Evolutionary conservation across 2,113 vertebrate species (phyloP).

Genomic region (Coreoperca whiteheadi): DNA sequence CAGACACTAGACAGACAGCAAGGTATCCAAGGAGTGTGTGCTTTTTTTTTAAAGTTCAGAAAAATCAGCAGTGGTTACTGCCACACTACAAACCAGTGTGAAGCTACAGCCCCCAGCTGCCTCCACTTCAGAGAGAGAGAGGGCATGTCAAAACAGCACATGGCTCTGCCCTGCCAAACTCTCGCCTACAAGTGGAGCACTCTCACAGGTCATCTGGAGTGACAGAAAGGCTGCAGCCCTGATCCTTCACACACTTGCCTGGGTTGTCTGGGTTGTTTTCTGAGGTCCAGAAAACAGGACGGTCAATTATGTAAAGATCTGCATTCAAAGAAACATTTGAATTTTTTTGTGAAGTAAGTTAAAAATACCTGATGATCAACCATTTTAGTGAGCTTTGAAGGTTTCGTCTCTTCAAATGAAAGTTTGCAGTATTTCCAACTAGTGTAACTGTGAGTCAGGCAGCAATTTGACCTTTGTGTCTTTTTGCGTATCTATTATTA

Average conservation of each 20-base stretch:
- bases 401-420: not conserved
- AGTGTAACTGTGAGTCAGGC: not conserved
- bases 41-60: too few relatives aligned
- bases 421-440: not conserved
- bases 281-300: not conserved
- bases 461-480: not conserved
- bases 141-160: constrained; percentile 65
- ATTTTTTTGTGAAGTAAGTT: constrained; percentile 13
- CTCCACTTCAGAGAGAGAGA: constrained; percentile 56
- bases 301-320: not conserved
- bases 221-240: constrained; percentile 30
- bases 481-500: not conserved
- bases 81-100: constrained; percentile 46
- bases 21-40: constrained; percentile 15
- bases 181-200: constrained; percentile 35
- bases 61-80: constrained; percentile 15
- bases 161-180: constrained; percentile 41
- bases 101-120: constrained; percentile 70
- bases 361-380: not conserved
- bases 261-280: not conserved
- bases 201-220: constrained; percentile 51
- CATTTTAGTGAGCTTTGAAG: constrained; percentile 3
- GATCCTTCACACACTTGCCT: not conserved
- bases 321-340: not conserved
- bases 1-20: constrained; percentile 60